phyloP scores from a whole-genome alignment of 2,113 vertebrate species.

The Pollachius pollachius region DNA sequence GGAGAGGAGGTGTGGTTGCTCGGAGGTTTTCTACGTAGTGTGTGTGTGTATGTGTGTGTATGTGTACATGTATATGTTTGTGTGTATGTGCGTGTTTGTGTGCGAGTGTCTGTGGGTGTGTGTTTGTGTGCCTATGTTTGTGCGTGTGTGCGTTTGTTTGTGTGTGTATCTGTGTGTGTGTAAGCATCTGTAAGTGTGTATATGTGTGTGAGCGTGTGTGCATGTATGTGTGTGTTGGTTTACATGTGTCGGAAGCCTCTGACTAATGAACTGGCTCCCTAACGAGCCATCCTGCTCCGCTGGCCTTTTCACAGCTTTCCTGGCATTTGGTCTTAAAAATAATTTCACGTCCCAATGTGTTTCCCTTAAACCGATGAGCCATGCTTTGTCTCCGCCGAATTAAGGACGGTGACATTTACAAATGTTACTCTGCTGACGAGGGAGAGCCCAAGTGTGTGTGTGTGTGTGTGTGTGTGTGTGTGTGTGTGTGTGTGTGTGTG shows the following conservation, averaged over 20 bases:
- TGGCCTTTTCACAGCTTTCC: conserved; percentile 72
- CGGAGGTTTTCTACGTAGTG: neutral
- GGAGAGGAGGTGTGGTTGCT: too few species aligned
- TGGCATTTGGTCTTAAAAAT: conserved; percentile 76
- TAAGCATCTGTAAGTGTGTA: neutral
- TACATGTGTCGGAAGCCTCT: conserved; percentile 23
- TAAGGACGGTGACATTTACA: conserved; percentile 78
- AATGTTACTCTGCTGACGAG: conserved; percentile 64
- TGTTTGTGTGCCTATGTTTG: neutral
- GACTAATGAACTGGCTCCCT: conserved; percentile 69
- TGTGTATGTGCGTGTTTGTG: neutral
- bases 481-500: too few species aligned
- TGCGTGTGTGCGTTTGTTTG: neutral
- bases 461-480: conserved; percentile 20
- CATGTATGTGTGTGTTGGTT: neutral
- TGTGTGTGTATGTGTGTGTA: neutral
- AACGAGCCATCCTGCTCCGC: conserved; percentile 63
- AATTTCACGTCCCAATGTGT: conserved; percentile 80
- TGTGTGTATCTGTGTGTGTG: too few species aligned
- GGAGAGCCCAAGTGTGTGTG: conserved; percentile 24
- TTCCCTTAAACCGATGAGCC: conserved; percentile 73
- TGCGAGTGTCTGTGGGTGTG: neutral
- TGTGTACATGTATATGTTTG: neutral
- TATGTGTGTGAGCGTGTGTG: conserved; percentile 7
- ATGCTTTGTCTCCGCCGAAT: conserved; percentile 71